phyloP scores from a whole-genome alignment of 2,797 vertebrate species.

The Alectoris magna region DNA sequence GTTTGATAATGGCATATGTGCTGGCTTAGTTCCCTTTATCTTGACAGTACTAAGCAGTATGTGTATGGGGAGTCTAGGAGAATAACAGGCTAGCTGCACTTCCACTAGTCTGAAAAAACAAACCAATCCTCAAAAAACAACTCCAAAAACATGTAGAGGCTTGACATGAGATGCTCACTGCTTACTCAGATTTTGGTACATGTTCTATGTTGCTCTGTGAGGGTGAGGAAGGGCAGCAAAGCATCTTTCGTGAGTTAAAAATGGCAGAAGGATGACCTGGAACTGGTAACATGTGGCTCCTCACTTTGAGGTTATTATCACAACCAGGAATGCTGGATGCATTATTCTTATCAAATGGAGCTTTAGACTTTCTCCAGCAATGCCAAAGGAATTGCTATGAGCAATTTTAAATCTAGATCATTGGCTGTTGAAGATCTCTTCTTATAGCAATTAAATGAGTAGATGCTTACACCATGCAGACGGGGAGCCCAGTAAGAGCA shows the following conservation, averaged over 20 bases:
- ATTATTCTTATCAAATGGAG: neutral
- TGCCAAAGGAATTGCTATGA: neutral
- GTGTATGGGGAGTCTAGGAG: neutral
- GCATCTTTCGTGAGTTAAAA: neutral
- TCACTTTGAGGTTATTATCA: neutral
- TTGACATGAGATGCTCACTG: neutral
- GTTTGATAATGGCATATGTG: neutral
- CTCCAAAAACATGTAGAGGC: neutral
- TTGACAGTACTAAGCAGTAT: neutral
- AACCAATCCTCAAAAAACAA: neutral
- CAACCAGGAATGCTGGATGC: neutral
- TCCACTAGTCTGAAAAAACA: neutral
- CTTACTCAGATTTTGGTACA: neutral
- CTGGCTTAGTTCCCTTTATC: constrained; percentile 14
- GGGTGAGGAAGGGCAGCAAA: neutral
- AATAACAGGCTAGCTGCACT: neutral
- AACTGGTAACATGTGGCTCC: neutral
- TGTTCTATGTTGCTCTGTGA: neutral
- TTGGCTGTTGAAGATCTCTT: neutral
- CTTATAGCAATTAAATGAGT: neutral
- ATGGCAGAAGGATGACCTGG: neutral
- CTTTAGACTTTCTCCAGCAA: neutral
- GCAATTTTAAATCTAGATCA: neutral
- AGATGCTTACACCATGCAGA: neutral
- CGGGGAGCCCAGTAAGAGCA: neutral